Base-by-base conservation (phyloP, 2,113 vertebrate species). In the Toxostoma redivivum region DNA sequence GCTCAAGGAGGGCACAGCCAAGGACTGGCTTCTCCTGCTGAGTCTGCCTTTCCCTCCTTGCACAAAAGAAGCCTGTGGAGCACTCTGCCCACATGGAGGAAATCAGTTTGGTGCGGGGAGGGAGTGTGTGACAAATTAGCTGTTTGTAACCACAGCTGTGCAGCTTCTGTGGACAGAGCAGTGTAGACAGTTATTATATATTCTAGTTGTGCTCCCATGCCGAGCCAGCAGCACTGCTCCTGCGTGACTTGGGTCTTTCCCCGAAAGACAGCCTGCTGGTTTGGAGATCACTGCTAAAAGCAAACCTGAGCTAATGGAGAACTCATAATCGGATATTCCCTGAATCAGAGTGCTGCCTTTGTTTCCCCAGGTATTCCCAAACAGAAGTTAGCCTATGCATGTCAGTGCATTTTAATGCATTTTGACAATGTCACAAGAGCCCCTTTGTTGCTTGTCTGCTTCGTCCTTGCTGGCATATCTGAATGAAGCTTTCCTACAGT, bases 391-490 rank as follows among this genome's bases (percentile, higher is more conserved):
- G 79, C 92, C 83, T 86, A 93, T 90, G 95, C 87, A 81, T 81
- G 83, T 62, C 73, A 67, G 74, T 94, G 81, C 80, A 94, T 95
- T 95, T 94, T 95, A 94, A 95, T 94, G 76, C 93, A 82, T 95
- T 92, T 88, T 96, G 92, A 78, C 95, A 83, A 92, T 95, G 89
- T 96, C 56, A 9, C 74, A 66, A 60, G 92, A 95, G 86, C 93
- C 79, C 30, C 83, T 91, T 94, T 64, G 79, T 96, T 88, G 88
- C 87, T 96, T 94, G 81, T 86, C 83, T 93, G 67, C 81, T 56
- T 71, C 2, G 48, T 91, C 96, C 83, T 93, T 88, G 89, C 72
- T 90, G 70, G 58, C 56, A 73, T 24, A 10, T n/a, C 22, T 38
- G 85, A 90, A 89, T 88, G 86, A 58, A 88, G 88, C 90, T 95